These are phyloP conservation scores for Daboia siamensis DNA, from an alignment of 2,113 vertebrate species.

Conservation along the genomic window DNA sequence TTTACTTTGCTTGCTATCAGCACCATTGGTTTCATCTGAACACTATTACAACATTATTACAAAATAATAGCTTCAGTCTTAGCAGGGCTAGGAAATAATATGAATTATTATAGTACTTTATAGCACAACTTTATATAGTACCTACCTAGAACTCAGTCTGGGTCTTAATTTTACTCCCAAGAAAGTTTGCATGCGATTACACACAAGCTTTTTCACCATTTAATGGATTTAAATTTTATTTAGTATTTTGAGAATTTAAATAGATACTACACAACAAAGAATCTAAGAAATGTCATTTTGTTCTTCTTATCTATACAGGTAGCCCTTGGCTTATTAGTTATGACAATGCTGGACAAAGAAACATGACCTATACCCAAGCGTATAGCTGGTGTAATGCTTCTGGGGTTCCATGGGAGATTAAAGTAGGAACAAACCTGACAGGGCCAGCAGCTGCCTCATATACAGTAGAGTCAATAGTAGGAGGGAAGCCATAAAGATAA, in stretches of 20 bases:
- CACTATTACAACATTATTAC: not conserved
- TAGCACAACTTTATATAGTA: not conserved
- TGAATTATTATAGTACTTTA: not conserved
- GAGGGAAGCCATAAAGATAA: not conserved
- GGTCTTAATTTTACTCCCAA: not conserved
- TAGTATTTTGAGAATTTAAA: not conserved
- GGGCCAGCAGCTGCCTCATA: not conserved
- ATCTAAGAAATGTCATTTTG: not conserved
- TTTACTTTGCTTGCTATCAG: not conserved
- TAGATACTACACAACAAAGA: not conserved
- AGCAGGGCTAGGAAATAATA: not conserved
- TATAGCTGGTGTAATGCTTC: not conserved
- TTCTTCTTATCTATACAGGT: too few species aligned
- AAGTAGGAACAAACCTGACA: not conserved
- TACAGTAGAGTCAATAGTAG: not conserved
- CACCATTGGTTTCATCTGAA: not conserved
- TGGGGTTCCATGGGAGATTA: not conserved
- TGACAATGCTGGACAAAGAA: too few species aligned
- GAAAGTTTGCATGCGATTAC: not conserved
- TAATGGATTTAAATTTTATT: not conserved
- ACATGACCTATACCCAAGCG: too few species aligned
- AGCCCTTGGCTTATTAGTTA: too few species aligned
- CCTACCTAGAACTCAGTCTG: not conserved
- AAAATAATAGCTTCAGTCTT: not conserved
- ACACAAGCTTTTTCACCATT: not conserved